Conservation (phyloP, 2,797 vertebrate genomes). For the Phataginus tetradactyla region DNA sequence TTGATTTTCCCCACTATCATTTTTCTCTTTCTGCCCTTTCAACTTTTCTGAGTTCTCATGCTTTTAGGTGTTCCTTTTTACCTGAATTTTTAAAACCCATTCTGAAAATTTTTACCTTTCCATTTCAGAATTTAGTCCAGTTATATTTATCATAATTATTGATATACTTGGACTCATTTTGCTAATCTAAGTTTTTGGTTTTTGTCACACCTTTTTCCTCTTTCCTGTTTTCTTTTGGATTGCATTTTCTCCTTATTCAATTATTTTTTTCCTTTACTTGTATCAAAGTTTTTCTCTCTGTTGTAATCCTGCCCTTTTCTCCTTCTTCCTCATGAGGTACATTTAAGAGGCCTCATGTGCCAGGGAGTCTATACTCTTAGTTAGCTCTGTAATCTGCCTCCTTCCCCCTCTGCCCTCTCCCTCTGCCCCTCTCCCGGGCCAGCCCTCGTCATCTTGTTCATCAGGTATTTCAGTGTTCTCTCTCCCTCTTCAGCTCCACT, state of each 20-base stretch:
- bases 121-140: not conserved
- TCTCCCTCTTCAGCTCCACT: not conserved
- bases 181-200: not conserved
- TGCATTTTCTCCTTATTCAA: not conserved
- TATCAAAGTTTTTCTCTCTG: not conserved
- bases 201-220: not conserved
- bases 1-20: not conserved
- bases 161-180: not conserved
- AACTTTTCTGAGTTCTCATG: not conserved
- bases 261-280: not conserved
- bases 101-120: not conserved
- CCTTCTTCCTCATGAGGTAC: not conserved
- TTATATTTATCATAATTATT: slow-evolving; percentile 14
- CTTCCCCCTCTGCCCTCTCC: no score
- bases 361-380: not conserved
- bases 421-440: not conserved
- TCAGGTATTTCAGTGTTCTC: not conserved
- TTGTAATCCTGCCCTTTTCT: not conserved
- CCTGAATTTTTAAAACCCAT: not conserved
- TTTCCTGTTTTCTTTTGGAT: not conserved
- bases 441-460: not conserved
- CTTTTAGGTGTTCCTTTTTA: not conserved
- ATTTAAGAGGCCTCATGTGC: not conserved
- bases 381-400: not conserved
- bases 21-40: not conserved